Evolutionary conservation across 2,888 invertebrate genomes (phyloP), one percentile per base, ranked within the genome.

Genomic region (Ophion costatus): DNA sequence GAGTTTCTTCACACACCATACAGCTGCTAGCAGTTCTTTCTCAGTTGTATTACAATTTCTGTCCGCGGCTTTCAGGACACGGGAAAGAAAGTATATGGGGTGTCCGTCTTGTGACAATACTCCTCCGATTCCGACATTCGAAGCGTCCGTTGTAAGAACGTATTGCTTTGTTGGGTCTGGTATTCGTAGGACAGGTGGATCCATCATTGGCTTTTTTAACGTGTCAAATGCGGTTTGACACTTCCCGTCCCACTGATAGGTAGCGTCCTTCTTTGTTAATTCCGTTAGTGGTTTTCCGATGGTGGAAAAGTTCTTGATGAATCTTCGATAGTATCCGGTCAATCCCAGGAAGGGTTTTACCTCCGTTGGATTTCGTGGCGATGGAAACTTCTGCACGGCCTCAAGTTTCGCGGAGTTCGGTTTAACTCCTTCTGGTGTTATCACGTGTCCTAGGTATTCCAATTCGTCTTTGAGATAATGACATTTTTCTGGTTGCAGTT

Each of bases 101-200:
- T 89, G 82, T 66, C 93, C 93, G 0, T 88, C 88, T 85, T 93
- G 93, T 1, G 91, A 89, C 33, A 38, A 9, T 38, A 38, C 38
- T 38, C 38, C 38, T 38, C 38, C 38, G 9, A 38, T 71, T 56
- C 2, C 91, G 74, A 83, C 88, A 63, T 89, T 89, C 64, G 88
- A 89, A 17, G 89, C 92, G 82, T 89, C 93, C 33, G 89, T 92
- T 33, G 89, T 90, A 64, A 90, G 80, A 71, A 80, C 88, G 79
- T 89, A 92, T 67, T 83, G 63, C 84, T 88, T 80, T 9, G 67
- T 45, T 80, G 91, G 71, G 29, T 80, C 89, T 7, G 92, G 91
- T 75, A 90, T 91, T 83, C 89, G 59, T 5, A 84, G 42, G 24
- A 82, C 73, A 11, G 78, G 83, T 42, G 74, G 59, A 33, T 61